Evolutionary conservation across 2,888 invertebrate species (phyloP).

Genomic region (Pelosia muscerda): DNA sequence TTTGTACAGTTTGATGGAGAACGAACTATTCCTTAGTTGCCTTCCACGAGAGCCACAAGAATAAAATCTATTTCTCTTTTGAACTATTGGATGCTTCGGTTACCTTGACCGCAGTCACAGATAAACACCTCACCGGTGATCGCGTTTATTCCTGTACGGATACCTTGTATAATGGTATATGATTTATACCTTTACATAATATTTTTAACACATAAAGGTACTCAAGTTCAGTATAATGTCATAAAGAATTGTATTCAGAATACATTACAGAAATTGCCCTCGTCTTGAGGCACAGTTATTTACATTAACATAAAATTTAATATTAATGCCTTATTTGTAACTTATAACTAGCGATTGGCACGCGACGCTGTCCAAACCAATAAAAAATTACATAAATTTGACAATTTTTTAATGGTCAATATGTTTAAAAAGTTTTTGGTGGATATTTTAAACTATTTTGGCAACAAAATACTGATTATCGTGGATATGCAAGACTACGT

Average conservation of each 20-base stretch:
- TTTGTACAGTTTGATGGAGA: too few species aligned
- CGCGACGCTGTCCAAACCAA: conserved; percentile 14
- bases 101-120: too few species aligned
- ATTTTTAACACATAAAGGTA: not conserved
- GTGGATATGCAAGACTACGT: not conserved
- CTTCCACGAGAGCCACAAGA: too few species aligned
- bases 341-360: conserved; percentile 18
- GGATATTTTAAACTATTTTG: not conserved
- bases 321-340: conserved; percentile 20
- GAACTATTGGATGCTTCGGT: too few species aligned
- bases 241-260: conserved; percentile 35
- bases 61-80: too few species aligned
- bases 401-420: not conserved
- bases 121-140: not conserved
- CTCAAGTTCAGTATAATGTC: conserved; percentile 24
- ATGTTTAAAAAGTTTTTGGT: not conserved
- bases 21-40: too few species aligned
- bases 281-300: conserved; percentile 37
- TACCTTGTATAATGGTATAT: not conserved
- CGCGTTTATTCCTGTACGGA: not conserved
- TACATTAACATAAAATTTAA: conserved; percentile 43
- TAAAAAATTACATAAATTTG: conserved; percentile 15
- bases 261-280: conserved; percentile 29
- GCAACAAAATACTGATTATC: not conserved
- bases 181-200: not conserved